These are phyloP conservation scores for Lomographa bimaculata DNA, from an alignment of 2,888 invertebrate genomes.

Conservation along the genomic window DNA sequence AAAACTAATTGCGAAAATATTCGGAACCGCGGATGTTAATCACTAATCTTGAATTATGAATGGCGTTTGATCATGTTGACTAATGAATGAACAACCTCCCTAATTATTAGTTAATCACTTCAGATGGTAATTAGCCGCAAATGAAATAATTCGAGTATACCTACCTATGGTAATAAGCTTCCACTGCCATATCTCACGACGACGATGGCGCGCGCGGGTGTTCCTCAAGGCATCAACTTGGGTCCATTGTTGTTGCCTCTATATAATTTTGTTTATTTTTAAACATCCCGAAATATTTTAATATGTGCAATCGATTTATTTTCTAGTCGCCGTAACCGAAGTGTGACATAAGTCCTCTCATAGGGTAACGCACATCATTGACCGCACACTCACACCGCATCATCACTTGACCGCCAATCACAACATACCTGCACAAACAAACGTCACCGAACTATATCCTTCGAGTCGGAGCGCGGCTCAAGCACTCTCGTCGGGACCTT, in stretches of 20 bases:
- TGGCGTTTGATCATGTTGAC: conserved; percentile 25
- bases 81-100: conserved; percentile 16
- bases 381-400: conserved; percentile 61
- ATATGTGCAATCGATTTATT: conserved; percentile 26
- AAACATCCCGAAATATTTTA: conserved; percentile 9
- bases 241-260: conserved; percentile 49
- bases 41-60: conserved; percentile 7
- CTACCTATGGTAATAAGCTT: conserved; percentile 69
- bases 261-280: conserved; percentile 7
- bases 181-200: conserved; percentile 58
- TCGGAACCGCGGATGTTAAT: too few relatives aligned
- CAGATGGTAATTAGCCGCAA: conserved; percentile 30
- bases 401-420: conserved; percentile 77
- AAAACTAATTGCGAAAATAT: too few relatives aligned
- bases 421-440: conserved; percentile 82
- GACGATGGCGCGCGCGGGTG: conserved; percentile 45
- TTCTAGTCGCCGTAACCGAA: conserved; percentile 33
- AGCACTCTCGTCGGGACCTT: conserved; percentile 80
- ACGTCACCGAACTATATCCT: conserved; percentile 82
- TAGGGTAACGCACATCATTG: conserved; percentile 35
- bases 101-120: conserved; percentile 29
- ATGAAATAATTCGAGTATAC: conserved; percentile 26
- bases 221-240: conserved; percentile 62
- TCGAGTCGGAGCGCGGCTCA: conserved; percentile 74
- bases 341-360: conserved; percentile 24